Base-by-base conservation (phyloP, 2,888 invertebrate species). In the Petrolisthes manimaculis region DNA sequence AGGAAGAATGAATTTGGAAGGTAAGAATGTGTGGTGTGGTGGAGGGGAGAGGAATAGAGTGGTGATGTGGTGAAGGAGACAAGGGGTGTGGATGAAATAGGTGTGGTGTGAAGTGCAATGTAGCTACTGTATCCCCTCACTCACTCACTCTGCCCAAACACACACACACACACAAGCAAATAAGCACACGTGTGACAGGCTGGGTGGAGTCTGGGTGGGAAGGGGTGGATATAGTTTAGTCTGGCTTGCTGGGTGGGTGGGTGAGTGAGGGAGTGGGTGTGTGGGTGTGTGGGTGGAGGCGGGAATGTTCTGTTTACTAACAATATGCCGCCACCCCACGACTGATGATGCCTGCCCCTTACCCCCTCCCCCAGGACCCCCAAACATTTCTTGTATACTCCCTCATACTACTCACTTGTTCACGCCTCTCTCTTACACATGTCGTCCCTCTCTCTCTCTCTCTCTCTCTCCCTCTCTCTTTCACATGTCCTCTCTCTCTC, bases 401-500 rank as follows among this genome's bases (percentile, higher is more conserved):
- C n/a, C n/a, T n/a, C n/a, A n/a, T n/a, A n/a, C n/a, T n/a, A n/a
- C n/a, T n/a, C n/a, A n/a, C n/a, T n/a, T n/a, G n/a, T 14, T 61
- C 14, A 6, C 61, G 6, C 61, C 61, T 61, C 61, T 61, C 14
- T 61, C 61, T 9, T 61, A 6, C 61, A 9, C 61, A 9, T 61
- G 61, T 61, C 14, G 6, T 61, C 14, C 61, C 61, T 61, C 61
- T n/a, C n/a, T n/a, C n/a, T n/a, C 77, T 77, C 6, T 37, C 77
- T 77, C 37, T 77, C 37, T 77, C 77, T 37, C 24, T 3, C 37
- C 77, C n/a, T n/a, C n/a, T n/a, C n/a, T n/a, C n/a, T n/a, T n/a
- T n/a, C n/a, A n/a, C n/a, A n/a, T n/a, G n/a, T 37, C 77, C 51
- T n/a, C 74, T 21, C 74, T 74, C 6, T n/a, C 74, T 74, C n/a